Percentiles rank a stretch among this genome's conserved stretches.
Conservation (phyloP, 2,113 vertebrate species). For the Rhinopomastus cyanomelas region DNA sequence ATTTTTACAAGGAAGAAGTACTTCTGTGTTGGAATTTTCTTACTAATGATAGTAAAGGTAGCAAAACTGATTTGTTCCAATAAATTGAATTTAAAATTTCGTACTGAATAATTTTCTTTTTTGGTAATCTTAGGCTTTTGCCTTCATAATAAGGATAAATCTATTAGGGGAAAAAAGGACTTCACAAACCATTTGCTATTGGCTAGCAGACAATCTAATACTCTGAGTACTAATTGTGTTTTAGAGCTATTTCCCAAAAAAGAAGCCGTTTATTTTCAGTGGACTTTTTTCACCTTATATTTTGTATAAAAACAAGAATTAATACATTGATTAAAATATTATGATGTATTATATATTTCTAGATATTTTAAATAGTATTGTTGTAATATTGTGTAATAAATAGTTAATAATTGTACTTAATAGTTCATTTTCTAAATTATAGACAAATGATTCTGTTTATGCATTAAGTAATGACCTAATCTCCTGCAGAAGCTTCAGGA, state of each 20-base stretch:
- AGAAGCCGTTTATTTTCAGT: not conserved
- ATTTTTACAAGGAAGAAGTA: not conserved
- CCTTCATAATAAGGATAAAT: not conserved
- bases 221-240: not conserved
- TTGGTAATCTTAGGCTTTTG: not conserved
- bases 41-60: not conserved
- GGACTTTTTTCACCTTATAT: not conserved
- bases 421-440: not conserved
- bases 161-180: not conserved
- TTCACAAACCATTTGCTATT: not conserved
- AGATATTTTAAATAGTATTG: no score
- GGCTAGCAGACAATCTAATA: not conserved
- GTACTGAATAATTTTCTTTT: not conserved
- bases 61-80: not conserved
- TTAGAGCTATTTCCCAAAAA: not conserved
- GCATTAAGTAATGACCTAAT: not conserved
- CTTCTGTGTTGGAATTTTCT: not conserved
- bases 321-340: no score
- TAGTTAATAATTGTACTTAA: not conserved
- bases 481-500: not conserved
- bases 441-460: not conserved
- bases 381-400: no score
- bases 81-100: not conserved
- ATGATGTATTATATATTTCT: no score
- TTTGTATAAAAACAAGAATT: not conserved